Evolutionary conservation across 1,140 invertebrate genomes (phyloP), one percentile per base, ranked within the genome.

Genomic region (Aphelenchoides besseyi): DNA sequence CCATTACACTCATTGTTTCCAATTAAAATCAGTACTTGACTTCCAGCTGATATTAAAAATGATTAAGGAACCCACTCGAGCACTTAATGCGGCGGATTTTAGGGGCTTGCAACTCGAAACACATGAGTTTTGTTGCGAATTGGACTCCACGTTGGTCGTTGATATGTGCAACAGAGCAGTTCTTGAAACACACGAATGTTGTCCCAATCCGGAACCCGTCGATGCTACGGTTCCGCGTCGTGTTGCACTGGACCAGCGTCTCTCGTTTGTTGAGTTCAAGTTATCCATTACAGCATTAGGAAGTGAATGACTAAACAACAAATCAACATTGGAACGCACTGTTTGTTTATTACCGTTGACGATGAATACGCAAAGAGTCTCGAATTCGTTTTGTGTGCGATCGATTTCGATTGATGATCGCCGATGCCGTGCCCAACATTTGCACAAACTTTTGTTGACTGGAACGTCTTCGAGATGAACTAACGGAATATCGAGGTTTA

Each of bases 341-440:
- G 16, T 12, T 16, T 30, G 12, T 28, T n/a, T 5, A 41, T 8
- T 30, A 28, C 32, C 63, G 16, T 66, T 66, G 63, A 1, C 63
- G 63, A 30, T 66, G 63, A 29, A 66, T 32, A 2, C 63, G 30
- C 63, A 66, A 35, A 30, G 63, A 66, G 36, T 66, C 63, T 1
- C 63, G 63, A n/a, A 66, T 8, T n/a, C 63, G n/a, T 53, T 66
- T 66, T 37, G 63, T 66, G 16, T 5, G 30, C 32, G 63, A 16
- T 66, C 32, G 36, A 33, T 66, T 37, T 12, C 30, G 63, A 35
- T 23, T 12, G 26, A 66, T 8, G 18, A 59, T 59, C 23, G 55
- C 55, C 30, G 12, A 12, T 2, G 63, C 63, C 30, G 63, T 66
- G n/a, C 63, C 63, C 16, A 66, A 3, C 30, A 66, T 33, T 37